These are phyloP conservation scores for Argyresthia goedartella DNA, from an alignment of 2,888 invertebrate species.

Conservation along the genomic window DNA sequence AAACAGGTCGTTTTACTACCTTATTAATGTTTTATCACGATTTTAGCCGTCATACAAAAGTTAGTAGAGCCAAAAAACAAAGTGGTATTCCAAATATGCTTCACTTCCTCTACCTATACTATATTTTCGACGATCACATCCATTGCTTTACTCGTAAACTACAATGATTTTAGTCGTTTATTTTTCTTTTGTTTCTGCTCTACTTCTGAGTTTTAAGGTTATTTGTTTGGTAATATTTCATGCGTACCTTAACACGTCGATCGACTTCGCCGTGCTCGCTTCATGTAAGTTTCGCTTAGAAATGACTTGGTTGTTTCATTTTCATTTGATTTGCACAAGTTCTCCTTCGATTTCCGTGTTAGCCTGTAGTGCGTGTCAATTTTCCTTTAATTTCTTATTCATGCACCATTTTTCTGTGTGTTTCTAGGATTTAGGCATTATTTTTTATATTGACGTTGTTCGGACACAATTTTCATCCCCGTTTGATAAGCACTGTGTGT, in stretches of 20 bases:
- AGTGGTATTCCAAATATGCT: too few species aligned
- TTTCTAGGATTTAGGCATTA: too few species aligned
- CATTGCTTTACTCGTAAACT: constrained; percentile 25
- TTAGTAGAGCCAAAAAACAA: too few species aligned
- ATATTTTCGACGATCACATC: constrained; percentile 19
- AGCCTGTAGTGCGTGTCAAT: constrained; percentile 31
- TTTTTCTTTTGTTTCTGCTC: constrained; percentile 46
- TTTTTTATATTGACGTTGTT: neutral
- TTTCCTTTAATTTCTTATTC: constrained; percentile 42
- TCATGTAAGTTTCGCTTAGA: constrained; percentile 60
- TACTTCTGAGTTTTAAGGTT: constrained; percentile 51
- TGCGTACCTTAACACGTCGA: constrained; percentile 53
- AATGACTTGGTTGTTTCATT: constrained; percentile 26
- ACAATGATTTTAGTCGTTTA: constrained; percentile 20
- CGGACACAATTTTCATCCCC: neutral
- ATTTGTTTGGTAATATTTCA: constrained; percentile 57
- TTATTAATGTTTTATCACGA: too few species aligned
- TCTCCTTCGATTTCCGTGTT: constrained; percentile 18
- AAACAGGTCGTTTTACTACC: too few species aligned
- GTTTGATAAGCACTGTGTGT: constrained; percentile 31
- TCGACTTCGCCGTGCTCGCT: constrained; percentile 45
- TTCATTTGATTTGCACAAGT: constrained; percentile 53
- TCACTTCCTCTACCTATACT: too few species aligned
- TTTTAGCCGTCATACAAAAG: too few species aligned
- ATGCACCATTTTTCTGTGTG: constrained; percentile 59